Base-by-base conservation (phyloP, 2,888 invertebrate genomes). In the Fragum sueziense region DNA sequence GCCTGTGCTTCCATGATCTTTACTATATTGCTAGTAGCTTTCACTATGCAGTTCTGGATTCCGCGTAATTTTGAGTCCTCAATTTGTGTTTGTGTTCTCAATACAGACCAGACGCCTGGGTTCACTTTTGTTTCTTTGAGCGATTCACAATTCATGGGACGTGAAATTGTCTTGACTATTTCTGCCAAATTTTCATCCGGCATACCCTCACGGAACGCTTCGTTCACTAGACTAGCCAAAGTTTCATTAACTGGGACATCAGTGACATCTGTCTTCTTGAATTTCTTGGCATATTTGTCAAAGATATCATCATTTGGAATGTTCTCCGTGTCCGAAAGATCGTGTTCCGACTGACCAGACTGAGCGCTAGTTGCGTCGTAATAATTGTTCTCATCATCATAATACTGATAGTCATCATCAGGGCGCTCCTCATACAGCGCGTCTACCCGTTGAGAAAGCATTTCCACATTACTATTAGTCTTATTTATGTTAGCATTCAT, bases 1-100 rank as follows among this genome's bases (percentile, higher is more conserved):
- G 74, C 74, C 41, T 52, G 25, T 27, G 22, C 25, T 14, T 78
- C 70, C 20, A 78, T 27, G 0, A 76, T 34, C 61, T 69, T 76
- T 9, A 76, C 67, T 14, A 83, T 17, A 29, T 72, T 69, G 20
- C 69, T 25, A 25, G 78, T 69, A 14, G 75, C 79, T 68, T 79
- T 77, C 7, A 75, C 67, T n/a, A 75, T 57, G 65, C 79, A 75
- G 37, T 76, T 76, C 33, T 71, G 27, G 68, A 76, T 71, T 31
- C 72, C 72, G 33, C 72, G 37, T 1, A 77, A 20, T 61, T 77
- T 72, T 11, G 68, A 70, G 27, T 79, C 79, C 14, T 74, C 65
- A 29, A 62, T 67, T 41, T 79, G 74, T 17, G 79, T 79, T 7
- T 65, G 54, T 52, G 62, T 70, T 17, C 51, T 25, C n/a, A 79